These are phyloP conservation scores for Phengaris alcon DNA, from an alignment of 2,888 invertebrate species.

Conservation along the genomic window DNA sequence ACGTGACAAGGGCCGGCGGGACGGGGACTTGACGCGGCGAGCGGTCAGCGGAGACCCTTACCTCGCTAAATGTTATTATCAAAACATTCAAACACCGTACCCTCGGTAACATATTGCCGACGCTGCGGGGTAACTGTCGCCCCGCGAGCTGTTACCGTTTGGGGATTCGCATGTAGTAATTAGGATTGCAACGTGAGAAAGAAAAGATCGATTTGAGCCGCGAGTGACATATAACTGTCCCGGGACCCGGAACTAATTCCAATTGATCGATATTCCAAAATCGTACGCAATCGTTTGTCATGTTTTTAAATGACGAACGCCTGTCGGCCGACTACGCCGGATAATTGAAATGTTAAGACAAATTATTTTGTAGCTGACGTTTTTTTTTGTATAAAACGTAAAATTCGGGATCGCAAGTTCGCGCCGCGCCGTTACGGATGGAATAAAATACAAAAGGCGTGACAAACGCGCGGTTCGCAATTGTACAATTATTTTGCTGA, in stretches of 20 bases:
- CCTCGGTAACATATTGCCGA: conserved; percentile 11
- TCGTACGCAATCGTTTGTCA: conserved; percentile 67
- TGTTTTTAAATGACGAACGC: conserved; percentile 53
- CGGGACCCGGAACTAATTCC: conserved; percentile 67
- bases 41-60: conserved; percentile 5
- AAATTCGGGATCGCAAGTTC: not conserved
- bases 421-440: not conserved
- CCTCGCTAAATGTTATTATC: conserved; percentile 16
- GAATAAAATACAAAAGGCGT: not conserved
- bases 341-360: conserved; percentile 39
- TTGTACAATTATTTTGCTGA: not conserved
- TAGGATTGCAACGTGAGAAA: not conserved
- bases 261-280: conserved; percentile 64
- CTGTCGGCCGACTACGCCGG: conserved; percentile 35
- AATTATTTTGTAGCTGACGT: conserved; percentile 31
- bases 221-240: conserved; percentile 62
- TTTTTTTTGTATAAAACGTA: conserved; percentile 1
- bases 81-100: conserved; percentile 15
- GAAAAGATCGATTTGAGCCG: conserved; percentile 7
- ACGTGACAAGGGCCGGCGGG: conserved; percentile 39
- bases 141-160: not conserved
- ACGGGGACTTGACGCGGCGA: not conserved
- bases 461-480: not conserved
- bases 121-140: not conserved
- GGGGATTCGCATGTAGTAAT: not conserved